Percentiles rank a stretch among this genome's conserved stretches.
Conservation (phyloP, 2,888 invertebrate species). For the Nemurella pictetii region DNA sequence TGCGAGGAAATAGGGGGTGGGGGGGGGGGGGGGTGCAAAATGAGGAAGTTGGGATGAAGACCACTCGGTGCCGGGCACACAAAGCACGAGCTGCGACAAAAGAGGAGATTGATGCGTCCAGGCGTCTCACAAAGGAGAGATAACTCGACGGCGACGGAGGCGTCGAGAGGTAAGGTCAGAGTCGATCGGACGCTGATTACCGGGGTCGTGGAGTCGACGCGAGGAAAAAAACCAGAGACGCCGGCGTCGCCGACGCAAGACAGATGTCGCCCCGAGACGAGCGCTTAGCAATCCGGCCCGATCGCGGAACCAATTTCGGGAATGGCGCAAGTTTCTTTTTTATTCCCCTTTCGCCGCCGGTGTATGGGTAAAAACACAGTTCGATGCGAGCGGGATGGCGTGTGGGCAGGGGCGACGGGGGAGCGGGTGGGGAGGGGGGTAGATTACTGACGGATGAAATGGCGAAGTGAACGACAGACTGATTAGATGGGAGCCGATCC, state of each 20-base stretch:
- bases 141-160: neutral
- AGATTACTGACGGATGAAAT: constrained; percentile 27
- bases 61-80: neutral
- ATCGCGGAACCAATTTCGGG: constrained; percentile 18
- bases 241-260: neutral
- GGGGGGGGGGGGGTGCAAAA: neutral
- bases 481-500: constrained; percentile 10
- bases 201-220: neutral
- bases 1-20: too few species aligned
- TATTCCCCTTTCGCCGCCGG: neutral
- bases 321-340: constrained; percentile 26
- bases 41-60: neutral
- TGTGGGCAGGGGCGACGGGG: neutral
- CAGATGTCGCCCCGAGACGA: neutral
- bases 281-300: neutral
- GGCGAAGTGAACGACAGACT: constrained; percentile 16
- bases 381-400: neutral
- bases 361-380: constrained; percentile 1
- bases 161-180: neutral
- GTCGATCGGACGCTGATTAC: neutral
- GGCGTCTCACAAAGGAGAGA: neutral
- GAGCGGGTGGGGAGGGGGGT: neutral
- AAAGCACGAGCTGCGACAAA: neutral
- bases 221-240: neutral
- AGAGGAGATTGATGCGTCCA: neutral